Percentiles rank a stretch among this genome's conserved stretches.
Conservation (phyloP, 2,888 invertebrate genomes). For the Argyra leucocephala region DNA sequence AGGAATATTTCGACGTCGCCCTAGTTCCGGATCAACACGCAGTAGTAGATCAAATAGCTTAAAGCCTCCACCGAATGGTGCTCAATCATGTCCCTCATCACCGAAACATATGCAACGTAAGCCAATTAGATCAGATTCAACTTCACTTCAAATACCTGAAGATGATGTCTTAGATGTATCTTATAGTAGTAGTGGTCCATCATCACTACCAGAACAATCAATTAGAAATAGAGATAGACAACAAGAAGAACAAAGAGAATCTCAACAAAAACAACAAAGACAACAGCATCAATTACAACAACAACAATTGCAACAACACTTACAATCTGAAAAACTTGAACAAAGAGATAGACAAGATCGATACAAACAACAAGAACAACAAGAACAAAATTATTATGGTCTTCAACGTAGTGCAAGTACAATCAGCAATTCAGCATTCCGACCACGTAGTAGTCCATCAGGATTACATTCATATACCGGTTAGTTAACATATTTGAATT, state of each 20-base stretch:
- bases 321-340: conserved; percentile 13
- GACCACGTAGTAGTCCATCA: conserved; percentile 69
- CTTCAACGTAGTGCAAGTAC: conserved; percentile 37
- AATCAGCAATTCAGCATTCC: conserved; percentile 37
- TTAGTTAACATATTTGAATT: conserved; percentile 25
- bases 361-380: conserved; percentile 1
- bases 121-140: conserved; percentile 26
- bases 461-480: conserved; percentile 69
- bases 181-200: conserved; percentile 25
- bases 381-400: not conserved
- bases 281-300: conserved; percentile 9
- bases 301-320: conserved; percentile 12
- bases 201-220: conserved; percentile 23
- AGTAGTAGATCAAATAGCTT: conserved; percentile 12
- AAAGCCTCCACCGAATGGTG: conserved; percentile 31
- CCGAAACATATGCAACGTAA: conserved; percentile 39
- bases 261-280: conserved; percentile 19
- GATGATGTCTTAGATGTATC: not conserved
- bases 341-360: not conserved
- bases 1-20: conserved; percentile 41
- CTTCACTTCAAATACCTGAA: conserved; percentile 7
- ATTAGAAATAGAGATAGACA: conserved; percentile 15
- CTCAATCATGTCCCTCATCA: conserved; percentile 42
- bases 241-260: conserved; percentile 22
- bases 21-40: conserved; percentile 38